Evolutionary conservation across 2,113 vertebrate genomes (phyloP).

Genomic region (Recurvirostra avosetta): DNA sequence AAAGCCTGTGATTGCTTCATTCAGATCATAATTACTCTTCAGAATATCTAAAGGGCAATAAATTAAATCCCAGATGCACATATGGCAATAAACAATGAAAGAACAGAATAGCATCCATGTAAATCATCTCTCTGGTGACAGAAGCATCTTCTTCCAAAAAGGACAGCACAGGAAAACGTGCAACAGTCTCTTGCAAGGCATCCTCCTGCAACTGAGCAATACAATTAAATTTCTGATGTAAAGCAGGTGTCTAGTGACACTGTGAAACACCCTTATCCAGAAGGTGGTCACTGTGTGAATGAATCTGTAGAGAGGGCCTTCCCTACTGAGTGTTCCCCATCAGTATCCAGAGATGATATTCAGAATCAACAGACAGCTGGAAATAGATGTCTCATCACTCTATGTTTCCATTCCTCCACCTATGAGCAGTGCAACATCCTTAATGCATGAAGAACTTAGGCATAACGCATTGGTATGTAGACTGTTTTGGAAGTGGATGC

Average conservation of each 20-base stretch:
- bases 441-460: neutral
- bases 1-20: neutral
- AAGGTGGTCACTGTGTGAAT: neutral
- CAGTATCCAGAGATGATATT: neutral
- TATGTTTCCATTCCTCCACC: neutral
- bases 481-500: neutral
- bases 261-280: neutral
- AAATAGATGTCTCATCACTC: neutral
- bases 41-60: neutral
- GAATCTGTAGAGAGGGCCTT: neutral
- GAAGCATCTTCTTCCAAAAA: neutral
- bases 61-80: neutral
- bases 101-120: neutral
- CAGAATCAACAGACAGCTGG: neutral
- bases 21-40: neutral
- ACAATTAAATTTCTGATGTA: neutral
- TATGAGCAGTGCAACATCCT: neutral
- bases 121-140: neutral
- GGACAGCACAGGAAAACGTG: neutral
- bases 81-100: neutral
- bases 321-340: too few relatives aligned
- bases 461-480: accelerated
- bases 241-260: neutral
- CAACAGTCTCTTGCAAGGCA: neutral
- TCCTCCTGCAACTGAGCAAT: neutral